Base-by-base conservation (phyloP, 2,113 vertebrate species). In the Leptobrachium leishanense region DNA sequence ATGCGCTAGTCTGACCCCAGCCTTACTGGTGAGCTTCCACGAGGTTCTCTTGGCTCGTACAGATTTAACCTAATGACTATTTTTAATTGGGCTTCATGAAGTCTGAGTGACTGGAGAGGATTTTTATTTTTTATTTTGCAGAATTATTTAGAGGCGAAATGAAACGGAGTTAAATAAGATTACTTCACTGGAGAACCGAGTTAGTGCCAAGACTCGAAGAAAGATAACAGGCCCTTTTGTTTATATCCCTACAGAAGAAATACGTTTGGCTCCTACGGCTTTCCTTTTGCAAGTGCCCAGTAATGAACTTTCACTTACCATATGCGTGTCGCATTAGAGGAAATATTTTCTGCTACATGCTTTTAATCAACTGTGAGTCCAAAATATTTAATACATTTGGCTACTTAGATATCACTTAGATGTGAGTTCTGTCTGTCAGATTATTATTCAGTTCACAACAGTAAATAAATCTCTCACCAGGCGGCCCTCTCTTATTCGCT, bases 401-500 rank as follows among this genome's bases (percentile, higher is more conserved):
- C 65, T 75, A 44, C 3, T 84, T 72, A 83, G 82, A 83, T 88
- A 85, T 86, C 74, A 44, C 3, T 84, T 72, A 83, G 82, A 83
- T 88, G 86, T 86, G 84, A 90, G 84, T 87, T 87, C 82, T 82
- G 83, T 74, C 77, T 54, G 68, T 54, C 77, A 55, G 69, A 79
- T 79, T 79, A 79, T 86, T 90, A 85, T 88, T 84, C 84, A 75
- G 74, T 50, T 72, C 77, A 82, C 69, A 86, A 85, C 2, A 87
- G 82, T 83, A 86, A 88, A 87, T 88, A 86, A 85, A 88, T 84
- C 82, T 88, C 85, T 80, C 80, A 82, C 53, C 77, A 84, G 82
- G 81, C 82, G 85, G 81, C 54, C 57, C 4, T 68, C 82, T 66
- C 67, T 70, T 12, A 72, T 55, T 54, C 81, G 85, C 68, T 69